Base-by-base conservation (phyloP, 2,113 vertebrate species). In the Pluvianellus socialis region DNA sequence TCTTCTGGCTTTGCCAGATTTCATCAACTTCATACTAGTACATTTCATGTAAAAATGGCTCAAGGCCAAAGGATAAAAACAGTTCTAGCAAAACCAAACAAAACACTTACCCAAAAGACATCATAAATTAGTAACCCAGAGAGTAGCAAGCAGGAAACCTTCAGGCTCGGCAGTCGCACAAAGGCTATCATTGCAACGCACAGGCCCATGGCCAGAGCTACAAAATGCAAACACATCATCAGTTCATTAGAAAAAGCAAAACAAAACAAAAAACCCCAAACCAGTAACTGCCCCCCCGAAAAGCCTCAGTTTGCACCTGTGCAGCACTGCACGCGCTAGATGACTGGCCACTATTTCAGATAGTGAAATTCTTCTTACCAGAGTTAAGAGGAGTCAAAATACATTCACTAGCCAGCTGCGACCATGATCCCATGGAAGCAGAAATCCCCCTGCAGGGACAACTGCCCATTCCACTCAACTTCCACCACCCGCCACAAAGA, bases 151-250 rank as follows among this genome's bases (percentile, higher is more conserved):
- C 99, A 99, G 85, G 99, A 99, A 92, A 99, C 99, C 98, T 99
- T 99, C 95, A 99, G 99, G 98, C 99, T 99, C 55, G 99, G 99
- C 92, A 99, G 98, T 83, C 99, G 99, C 95, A 99, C 99, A 23
- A 99, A 99, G 97, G 99, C 99, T 45, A 99, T 99, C 99, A 99
- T 99, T 96, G 99, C 99, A 5, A 99, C 99, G 92, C 99, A 99
- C 84, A 99, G 98, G 81, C 99, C 99, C 99, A 99, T 99, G 80
- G 99, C 99, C 95, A 99, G 98, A 82, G 99, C 99, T 99, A 97
- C 33, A 96, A 96, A 95, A 96, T n/a, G 87, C 72, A 97, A 74
- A 35, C 45, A 94, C 74, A 86, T 44, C 28, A 88, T 71, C 66
- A 65, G 82, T 75, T 90, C 74, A 79, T 85, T 79, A 72, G 49